Evolutionary conservation across 2,113 vertebrate genomes (phyloP), one percentile per base, ranked within the genome.

Genomic region (Trematocara marginatum): DNA sequence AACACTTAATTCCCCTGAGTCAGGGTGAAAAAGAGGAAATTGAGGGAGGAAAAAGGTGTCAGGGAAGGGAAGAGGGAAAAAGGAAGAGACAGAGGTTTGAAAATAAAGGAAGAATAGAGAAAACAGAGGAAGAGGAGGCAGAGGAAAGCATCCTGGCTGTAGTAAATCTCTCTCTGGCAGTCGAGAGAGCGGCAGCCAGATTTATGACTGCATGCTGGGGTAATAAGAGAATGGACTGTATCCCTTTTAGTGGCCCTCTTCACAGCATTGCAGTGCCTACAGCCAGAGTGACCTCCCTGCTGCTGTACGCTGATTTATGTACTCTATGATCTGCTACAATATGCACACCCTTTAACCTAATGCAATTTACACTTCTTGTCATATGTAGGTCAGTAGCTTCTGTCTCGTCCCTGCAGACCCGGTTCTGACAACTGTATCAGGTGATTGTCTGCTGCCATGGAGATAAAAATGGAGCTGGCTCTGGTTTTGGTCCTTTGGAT

Each of bases 351-450:
- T 87, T 81, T 71, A 59, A 87, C 56, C 35, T 59, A 80, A 10
- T 38, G 47, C 80, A 71, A 81, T 80, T 78, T 76, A 85, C 16
- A 35, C 83, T 45, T 82, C n/a, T 12, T 31, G 83, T 88, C 80
- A 86, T 57, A 92, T 88, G 85, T 92, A 90, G 89, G 92, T 94
- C 92, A 90, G 80, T 11, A 61, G 82, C 82, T 88, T 51, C 84
- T 74, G 66, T 86, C 76, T 56, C 5, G 34, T 89, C 89, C 81
- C 89, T n/a, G 42, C 71, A 81, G 83, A 59, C 76, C 52, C 0
- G 13, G 40, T 86, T 84, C 61, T 88, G 79, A 88, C 90, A 88
- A 74, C 81, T 76, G 81, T 80, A 91, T 90, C 85, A 86, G 83
- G 51, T 85, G 82, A 93, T 86, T 86, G 86, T 92, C 91, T 91